Evolutionary conservation across 2,113 vertebrate genomes (phyloP), one percentile per base, ranked within the genome.

Genomic region (Peucedramus taeniatus): DNA sequence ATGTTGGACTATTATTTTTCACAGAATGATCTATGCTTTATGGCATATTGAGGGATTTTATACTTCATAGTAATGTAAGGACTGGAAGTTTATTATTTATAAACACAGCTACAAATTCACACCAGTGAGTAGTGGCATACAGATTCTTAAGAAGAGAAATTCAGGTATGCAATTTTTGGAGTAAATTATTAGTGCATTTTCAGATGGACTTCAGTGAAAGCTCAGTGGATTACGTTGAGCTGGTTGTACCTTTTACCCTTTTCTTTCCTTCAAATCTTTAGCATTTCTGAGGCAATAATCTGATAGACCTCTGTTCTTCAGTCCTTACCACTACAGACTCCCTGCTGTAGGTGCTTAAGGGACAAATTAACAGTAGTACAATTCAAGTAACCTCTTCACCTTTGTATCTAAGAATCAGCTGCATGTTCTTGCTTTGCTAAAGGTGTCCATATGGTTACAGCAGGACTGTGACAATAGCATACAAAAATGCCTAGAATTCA

Each of bases 281-380:
- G 78, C 89, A 97, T 97, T 97, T 97, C 92, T 97, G 94, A 97
- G 3, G 24, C 95, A 94, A 96, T 96, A 95, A 95, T 96, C 76
- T 95, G 93, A 94, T 66, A 96, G 96, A 95, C 64, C 91, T 96
- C 84, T 44, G 18, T 65, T 92, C 89, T 97, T 96, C 63, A 87
- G 91, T 90, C 66, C 85, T 97, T 96, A 89, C 94, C 84, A 63
- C 96, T 96, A 87, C 14, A 94, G 95, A 69, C 92, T 97, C 94
- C 95, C 91, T 44, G 95, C 96, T 90, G 90, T 59, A 97, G 89
- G 79, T 86, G 77, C 79, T 97, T 97, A 93, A 97, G 97, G 77
- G 90, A 95, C 94, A 97, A 97, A 97, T 98, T 97, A 98, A 96
- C 83, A 96, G 97, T 81, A 95, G 83, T 64, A 97, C 97, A 96